Evolutionary conservation across 2,888 invertebrate genomes (phyloP), one percentile per base, ranked within the genome.

Genomic region (Dione vanillae): DNA sequence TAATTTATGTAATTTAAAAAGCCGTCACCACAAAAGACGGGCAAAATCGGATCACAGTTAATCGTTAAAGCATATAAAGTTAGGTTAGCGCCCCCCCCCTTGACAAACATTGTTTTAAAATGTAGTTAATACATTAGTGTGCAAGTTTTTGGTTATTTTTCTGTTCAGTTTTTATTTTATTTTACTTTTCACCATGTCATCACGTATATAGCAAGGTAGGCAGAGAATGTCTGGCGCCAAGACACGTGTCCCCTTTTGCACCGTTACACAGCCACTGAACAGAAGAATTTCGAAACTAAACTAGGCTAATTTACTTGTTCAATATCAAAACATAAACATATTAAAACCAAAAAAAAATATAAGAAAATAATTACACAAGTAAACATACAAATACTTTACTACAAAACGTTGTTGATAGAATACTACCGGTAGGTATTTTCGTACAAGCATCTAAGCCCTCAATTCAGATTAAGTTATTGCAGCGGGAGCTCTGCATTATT

Each of bases 391-490:
- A 56, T 11, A 10, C 56, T 27, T 27, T 14, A 35, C 52, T 52
- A 52, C 14, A 51, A 20, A 27, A 27, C 12, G 27, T 20, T 16
- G 54, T 54, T 56, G 56, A 19, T 12, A 37, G 64, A 40, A 14
- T 10, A 37, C 14, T 49, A 49, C 12, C 10, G 37, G 49, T n/a
- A 52, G 9, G 20, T 40, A 62, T 64, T 58, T 54, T 40, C 49
- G 35, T 20, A 58, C 45, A 27, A 45, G 40, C 45, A 3, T n/a
- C 65, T 68, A 65, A 68, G 54, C 59, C 59, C 51, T 67, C 27
- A 70, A 70, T 72, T 54, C 61, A 54, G 62, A 68, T 62, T 59
- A 52, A 59, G 68, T 68, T 69, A 73, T 74, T 69, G 67, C 67
- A 54, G 52, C 16, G 37, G 64, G 43, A 41, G 67, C 62, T 68